Percentiles rank a stretch among this genome's conserved stretches.
Conservation (phyloP, 2,113 vertebrate species). For the Promerops cafer region DNA sequence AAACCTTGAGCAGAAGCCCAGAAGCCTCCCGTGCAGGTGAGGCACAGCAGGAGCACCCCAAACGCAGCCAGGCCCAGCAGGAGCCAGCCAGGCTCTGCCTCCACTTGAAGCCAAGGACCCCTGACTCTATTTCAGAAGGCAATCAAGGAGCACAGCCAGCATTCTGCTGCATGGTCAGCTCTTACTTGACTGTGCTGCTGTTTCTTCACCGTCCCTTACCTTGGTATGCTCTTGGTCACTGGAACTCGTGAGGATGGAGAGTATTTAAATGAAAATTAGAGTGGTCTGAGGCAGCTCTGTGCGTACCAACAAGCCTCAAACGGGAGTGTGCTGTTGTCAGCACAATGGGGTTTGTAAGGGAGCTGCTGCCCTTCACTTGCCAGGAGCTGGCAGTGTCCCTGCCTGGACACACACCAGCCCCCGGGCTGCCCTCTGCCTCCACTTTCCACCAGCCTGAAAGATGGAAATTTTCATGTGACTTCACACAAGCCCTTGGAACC, state of each 20-base stretch:
- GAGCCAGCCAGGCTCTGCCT: background rate
- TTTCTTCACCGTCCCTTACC: background rate
- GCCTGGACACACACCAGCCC: background rate
- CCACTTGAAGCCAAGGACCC: too few species aligned
- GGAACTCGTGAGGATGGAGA: background rate
- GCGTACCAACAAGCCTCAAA: constrained; percentile 58
- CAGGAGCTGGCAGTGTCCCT: background rate
- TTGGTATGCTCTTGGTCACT: background rate
- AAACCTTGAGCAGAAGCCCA: accelerated
- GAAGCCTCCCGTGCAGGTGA: background rate
- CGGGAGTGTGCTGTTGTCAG: constrained; percentile 74
- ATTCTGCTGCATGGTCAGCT: background rate
- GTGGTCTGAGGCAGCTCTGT: background rate
- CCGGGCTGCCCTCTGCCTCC: background rate
- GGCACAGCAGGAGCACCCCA: background rate
- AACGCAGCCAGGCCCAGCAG: background rate
- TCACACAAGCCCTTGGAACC: background rate
- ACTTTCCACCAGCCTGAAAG: background rate
- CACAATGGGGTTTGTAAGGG: constrained; percentile 67
- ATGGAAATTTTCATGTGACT: background rate
- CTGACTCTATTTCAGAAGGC: background rate
- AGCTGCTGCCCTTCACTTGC: background rate
- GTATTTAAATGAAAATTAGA: background rate
- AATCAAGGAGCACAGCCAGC: background rate
- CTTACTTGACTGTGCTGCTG: background rate